Evolutionary conservation across 2,797 vertebrate genomes (phyloP), one percentile per base, ranked within the genome.

Genomic region (Echeneis naucrates): DNA sequence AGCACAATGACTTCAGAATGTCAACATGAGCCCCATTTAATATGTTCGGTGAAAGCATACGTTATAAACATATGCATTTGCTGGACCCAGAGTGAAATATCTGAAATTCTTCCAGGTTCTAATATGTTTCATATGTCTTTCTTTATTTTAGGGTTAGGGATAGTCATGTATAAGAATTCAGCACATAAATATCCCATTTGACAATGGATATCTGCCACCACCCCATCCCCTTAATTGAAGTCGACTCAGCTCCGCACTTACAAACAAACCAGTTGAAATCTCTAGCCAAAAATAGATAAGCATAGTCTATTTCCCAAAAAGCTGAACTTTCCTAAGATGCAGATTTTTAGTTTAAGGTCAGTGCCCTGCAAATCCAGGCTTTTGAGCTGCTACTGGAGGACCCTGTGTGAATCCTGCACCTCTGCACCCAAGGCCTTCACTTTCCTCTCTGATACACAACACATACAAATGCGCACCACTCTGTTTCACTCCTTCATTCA

Each of bases 321-420:
- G 24, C 5, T 42, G 13, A 17, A 26, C n/a, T 40, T 33, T 1
- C 3, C n/a, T 35, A 33, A 57, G 64, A 45, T n/a, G 4, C 45
- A 8, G 13, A 14, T 54, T 63, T 14, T 21, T 3, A 30, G 30
- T 30, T 30, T 30, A 30, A 48, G 45, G 45, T 21, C 45, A 14
- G 21, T 13, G 37, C 64, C 40, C 26, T 51, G 26, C 21, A 19
- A 9, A 59, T 40, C 21, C 26, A 63, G 33, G 19, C 33, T 38
- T 53, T 71, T 50, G 27, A 77, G 38, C 21, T 35, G 26, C 47
- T 56, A 26, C 51, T 52, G 26, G 1, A 62, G 51, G 26, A 54
- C 16, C 10, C 45, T 1, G 10, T 3, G 13, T 54, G 40, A 65
- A 26, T 38, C 51, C n/a, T 8, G 9, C 59, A 23, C 9, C 2